Percentiles rank a stretch among this genome's conserved stretches.
These are phyloP conservation scores for Oreochromis aureus DNA, from an alignment of 2,113 vertebrate genomes.

Conservation along the genomic window DNA sequence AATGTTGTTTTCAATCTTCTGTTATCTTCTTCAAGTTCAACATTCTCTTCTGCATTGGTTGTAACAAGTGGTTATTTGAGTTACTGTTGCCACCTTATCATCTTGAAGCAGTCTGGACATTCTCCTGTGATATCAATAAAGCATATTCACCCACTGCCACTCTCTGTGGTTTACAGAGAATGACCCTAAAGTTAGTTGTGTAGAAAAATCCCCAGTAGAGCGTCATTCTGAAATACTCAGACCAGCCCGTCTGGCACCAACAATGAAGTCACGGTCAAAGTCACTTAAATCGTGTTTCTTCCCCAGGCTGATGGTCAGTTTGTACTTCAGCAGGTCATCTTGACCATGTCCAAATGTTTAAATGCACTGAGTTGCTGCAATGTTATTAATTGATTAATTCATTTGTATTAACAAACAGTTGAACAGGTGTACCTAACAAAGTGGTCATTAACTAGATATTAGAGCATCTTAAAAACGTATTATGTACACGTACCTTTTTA, in stretches of 20 bases:
- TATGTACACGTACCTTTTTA: not conserved
- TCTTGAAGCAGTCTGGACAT: not conserved
- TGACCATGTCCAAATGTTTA: not conserved
- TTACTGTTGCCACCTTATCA: not conserved
- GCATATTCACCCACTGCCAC: not conserved
- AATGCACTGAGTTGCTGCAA: not conserved
- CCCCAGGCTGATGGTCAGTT: not conserved
- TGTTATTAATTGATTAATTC: not conserved
- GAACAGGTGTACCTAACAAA: not conserved
- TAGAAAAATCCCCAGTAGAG: not conserved
- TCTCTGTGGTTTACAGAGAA: not conserved
- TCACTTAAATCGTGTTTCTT: not conserved
- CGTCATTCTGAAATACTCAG: not conserved
- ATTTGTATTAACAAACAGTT: not conserved
- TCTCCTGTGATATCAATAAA: not conserved
- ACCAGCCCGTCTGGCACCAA: not conserved
- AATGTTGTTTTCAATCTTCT: not conserved
- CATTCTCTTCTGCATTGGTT: not conserved
- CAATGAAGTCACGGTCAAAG: not conserved
- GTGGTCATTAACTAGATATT: not conserved
- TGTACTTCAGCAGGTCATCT: not conserved
- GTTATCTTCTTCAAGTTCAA: not conserved
- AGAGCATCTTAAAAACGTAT: not conserved
- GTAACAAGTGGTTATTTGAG: not conserved
- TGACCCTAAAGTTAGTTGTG: not conserved